Evolutionary conservation across 2,113 vertebrate species (phyloP), one percentile per base, ranked within the genome.

Genomic region (Zapus hudsonius): DNA sequence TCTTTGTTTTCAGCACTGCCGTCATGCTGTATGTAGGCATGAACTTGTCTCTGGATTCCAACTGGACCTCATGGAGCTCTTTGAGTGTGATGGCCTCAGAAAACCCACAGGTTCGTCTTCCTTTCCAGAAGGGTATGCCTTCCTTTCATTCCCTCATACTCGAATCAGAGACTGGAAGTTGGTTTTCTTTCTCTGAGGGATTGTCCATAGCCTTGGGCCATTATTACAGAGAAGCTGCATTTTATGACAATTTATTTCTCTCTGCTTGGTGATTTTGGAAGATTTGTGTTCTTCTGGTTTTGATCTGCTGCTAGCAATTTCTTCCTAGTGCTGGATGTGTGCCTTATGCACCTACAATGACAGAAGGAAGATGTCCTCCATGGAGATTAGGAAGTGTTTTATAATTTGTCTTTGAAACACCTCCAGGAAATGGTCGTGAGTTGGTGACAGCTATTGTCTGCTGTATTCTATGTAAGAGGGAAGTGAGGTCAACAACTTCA

Each of bases 401-500:
- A 31, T 38, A 91, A 81, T 95, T 72, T 78, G 44, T 93, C 67
- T 67, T 64, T 89, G 61, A 7, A 82, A 55, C 63, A 84, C 47
- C 33, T 27, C 25, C 42, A 84, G 57, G 59, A 90, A 70, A 55
- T 61, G 61, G 55, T 38, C 33, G 63, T 52, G 52, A 64, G 5
- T 61, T 67, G 22, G 31, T 47, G 64, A 64, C 76, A n/a, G 47
- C 36, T 88, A 31, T 75, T 67, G 47, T 89, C 84, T 81, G 70
- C 52, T 25, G 29, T 29, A 52, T 78, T 91, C 95, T 84, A 57
- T 66, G 36, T 67, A 81, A 91, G 84, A 93, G 55, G 42, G 75
- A 91, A 91, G 69, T 75, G 78, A 85, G 44, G 69, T 92, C 93
- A 69, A 76, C 69, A 70, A 89, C 63, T 90, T 82, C 12, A 70